Evolutionary conservation across 2,888 invertebrate species (phyloP), one percentile per base, ranked within the genome.

Genomic region (Brenthis daphne): DNA sequence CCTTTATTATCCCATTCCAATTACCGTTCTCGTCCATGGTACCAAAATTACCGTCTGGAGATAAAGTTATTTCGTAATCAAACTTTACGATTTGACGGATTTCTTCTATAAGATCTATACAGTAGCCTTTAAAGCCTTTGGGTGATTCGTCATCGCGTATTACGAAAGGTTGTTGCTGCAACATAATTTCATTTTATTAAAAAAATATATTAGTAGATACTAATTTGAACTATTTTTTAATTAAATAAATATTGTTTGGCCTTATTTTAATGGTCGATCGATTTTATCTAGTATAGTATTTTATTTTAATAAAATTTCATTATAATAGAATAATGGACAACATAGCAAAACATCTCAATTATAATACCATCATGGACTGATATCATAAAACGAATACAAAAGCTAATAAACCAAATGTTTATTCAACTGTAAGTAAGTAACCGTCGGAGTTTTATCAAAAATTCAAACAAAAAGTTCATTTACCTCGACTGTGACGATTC

Each of bases 101-200:
- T 84, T 97, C 96, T 77, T 98, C 94, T 50, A 99, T 96, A 24
- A 99, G 93, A 82, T 99, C 99, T 72, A 99, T 97, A 84, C 99
- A 99, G 84, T 99, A 99, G 8, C 99, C 99, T 76, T 94, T 94
- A 76, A 94, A 96, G 11, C 95, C 95, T 84, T 95, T 95, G 0
- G 95, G 94, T 0, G 94, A 89, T 0, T 86, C 93, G 57, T 95
- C 93, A 77, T 96, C 95, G 82, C 94, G 93, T 82, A 96, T 96
- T 55, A 97, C 95, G 80, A 98, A 98, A 0, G 98, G 98, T 70
- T 96, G 94, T 95, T 97, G 97, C 95, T 96, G 82, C 64, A 92
- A 93, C 37, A 2, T 47, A 66, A 51, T 29, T 66, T 69, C 4
- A 14, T 20, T 43, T 43, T 54, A 53, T n/a, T 8, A 14, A 12